Base-by-base conservation (phyloP, 2,888 invertebrate species). In the Myopa testacea region DNA sequence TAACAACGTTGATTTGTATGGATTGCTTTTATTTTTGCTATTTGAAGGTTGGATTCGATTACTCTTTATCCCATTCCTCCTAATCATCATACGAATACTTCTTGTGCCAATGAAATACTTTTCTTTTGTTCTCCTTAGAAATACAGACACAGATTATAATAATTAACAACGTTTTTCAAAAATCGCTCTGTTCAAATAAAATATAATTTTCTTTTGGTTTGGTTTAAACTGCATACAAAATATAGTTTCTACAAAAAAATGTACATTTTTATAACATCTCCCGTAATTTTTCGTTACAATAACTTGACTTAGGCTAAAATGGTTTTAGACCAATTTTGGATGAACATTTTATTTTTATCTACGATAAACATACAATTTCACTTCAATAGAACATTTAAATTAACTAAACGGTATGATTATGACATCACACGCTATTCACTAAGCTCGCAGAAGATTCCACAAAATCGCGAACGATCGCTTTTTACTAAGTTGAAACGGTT, bases 171-270 rank as follows among this genome's bases (percentile, higher is more conserved):
- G 45, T 60, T 26, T 63, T 69, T 52, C 5, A 12, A 8, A 26
- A 37, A 50, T 45, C 10, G 19, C 45, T 69, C 26, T 52, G 19
- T 69, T 52, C 19, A 73, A 73, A 45, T 52, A 38, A 67, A 69
- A 69, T 40, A 76, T 60, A 26, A 26, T 26, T 75, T 68, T 45
- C 45, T 69, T 75, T 70, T 69, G 12, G 26, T 62, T 50, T 60
- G 16, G n/a, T 75, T 38, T 69, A 58, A 45, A 75, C 68, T 69
- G 68, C 68, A 69, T 69, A 60, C 68, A 69, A 75, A 75, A 75
- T 58, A 68, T 52, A 75, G 26, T 26, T 7, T 60, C 50, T 7
- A 75, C 69, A 68, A 75, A 75, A 75, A 60, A 69, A 55, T 67
- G 19, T 73, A 34, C 38, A 26, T 26, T 26, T 26, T 26, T 26